Evolutionary conservation across 2,113 vertebrate genomes (phyloP).

Genomic region (Proteles cristata): DNA sequence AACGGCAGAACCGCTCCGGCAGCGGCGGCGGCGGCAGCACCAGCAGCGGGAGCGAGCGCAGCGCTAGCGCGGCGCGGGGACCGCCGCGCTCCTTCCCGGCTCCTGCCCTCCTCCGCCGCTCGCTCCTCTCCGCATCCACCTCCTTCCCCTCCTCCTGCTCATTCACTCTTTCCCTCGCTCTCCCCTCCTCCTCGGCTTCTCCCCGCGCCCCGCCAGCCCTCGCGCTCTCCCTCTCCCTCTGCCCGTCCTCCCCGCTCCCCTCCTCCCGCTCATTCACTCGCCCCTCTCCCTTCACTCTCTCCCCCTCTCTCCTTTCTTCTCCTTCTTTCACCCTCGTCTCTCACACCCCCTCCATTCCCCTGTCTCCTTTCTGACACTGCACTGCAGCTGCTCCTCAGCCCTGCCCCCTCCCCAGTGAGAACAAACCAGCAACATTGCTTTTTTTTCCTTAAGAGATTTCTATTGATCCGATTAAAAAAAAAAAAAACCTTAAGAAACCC

Average conservation of each 20-base stretch:
- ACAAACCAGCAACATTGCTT: conserved; percentile 80
- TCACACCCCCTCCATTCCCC: conserved; percentile 77
- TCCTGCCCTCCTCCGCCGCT: conserved; percentile 71
- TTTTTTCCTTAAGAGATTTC: conserved; percentile 76
- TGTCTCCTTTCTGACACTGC: conserved; percentile 84
- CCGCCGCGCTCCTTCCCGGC: conserved; percentile 77
- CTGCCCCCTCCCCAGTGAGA: conserved; percentile 83
- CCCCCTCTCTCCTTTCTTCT: conserved; percentile 79
- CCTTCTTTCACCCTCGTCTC: conserved; percentile 77
- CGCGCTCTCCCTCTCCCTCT: conserved; percentile 68
- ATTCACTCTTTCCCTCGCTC: conserved; percentile 73
- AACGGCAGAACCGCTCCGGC: conserved; percentile 78
- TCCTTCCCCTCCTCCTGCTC: conserved; percentile 81
- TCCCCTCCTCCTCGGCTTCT: conserved; percentile 72
- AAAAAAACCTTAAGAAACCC: conserved; percentile 68
- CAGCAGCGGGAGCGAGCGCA: conserved; percentile 79
- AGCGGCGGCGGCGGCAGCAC: conserved; percentile 76
- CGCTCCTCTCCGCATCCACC: conserved; percentile 73
- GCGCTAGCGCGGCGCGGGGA: conserved; percentile 80
- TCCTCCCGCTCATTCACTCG: conserved; percentile 75
- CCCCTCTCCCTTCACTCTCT: conserved; percentile 66
- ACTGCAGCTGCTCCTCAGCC: conserved; percentile 87
- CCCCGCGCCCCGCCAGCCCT: conserved; percentile 71
- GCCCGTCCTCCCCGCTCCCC: conserved; percentile 64
- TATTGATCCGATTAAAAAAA: conserved; percentile 70